Evolutionary conservation across 1,140 invertebrate genomes (phyloP), one percentile per base, ranked within the genome.

Genomic region (Phthorimaea operculella): DNA sequence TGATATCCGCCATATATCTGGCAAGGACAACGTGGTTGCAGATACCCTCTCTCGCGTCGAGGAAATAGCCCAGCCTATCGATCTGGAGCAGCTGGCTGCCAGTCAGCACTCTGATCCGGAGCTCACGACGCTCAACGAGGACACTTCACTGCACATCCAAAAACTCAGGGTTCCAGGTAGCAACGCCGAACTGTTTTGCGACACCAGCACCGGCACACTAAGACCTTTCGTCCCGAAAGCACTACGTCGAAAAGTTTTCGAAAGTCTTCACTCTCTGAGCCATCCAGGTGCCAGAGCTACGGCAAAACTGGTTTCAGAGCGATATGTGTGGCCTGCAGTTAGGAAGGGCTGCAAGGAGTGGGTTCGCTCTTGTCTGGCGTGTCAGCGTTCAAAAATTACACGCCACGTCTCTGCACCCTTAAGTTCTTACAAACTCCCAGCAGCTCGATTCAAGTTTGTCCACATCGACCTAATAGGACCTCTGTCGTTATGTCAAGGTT

Each of bases 11-110:
- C 45, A 53, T 49, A 62, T 87, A n/a, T 16, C 60, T 0, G 81
- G 84, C 7, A 51, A 59, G 0, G 54, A 71, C 5, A 86, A 87
- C 51, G 50, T 66, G 0, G 64, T 74, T 0, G 75, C 78, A 9
- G 58, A 60, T 52, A 8, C 54, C 11, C 34, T 60, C 0, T 60
- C 51, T 9, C 51, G 58, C 5, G 17, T 52, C 1, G 33, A 56
- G 16, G n/a, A 48, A 10, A 14, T 48, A 11, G n/a, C n/a, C 4
- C n/a, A 16, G 45, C 45, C 16, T 4, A 18, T 48, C 17, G 45
- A 48, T 48, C 16, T 18, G 16, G 45, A 48, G 9, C n/a, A 16
- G 45, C 45, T 48, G 16, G 45, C 45, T 16, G n/a, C 45, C 4
- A 11, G 12, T 15, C 45, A 48, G 16, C 16, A 14, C 10, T 48